Percentiles rank a stretch among this genome's conserved stretches.
These are phyloP conservation scores for Hiodon tergisus DNA, from an alignment of 2,113 vertebrate species.

Conservation along the genomic window DNA sequence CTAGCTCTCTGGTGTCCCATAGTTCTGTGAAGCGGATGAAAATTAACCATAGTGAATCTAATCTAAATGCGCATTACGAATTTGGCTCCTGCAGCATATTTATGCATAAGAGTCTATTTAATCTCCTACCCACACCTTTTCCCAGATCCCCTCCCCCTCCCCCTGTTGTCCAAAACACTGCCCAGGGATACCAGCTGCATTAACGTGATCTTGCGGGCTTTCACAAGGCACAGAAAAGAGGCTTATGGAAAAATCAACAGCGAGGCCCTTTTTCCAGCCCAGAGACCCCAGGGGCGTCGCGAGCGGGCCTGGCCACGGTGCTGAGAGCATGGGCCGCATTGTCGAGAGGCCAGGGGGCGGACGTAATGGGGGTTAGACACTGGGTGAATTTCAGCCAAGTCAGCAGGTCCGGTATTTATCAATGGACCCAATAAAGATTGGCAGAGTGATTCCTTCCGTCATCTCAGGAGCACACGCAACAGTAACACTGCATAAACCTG, in stretches of 20 bases:
- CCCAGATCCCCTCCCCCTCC: background rate
- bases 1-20: too few species aligned
- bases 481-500: too few species aligned
- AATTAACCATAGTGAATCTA: too few species aligned
- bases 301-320: constrained; percentile 22
- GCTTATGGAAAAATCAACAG: constrained; percentile 42
- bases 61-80: too few species aligned
- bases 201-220: constrained; percentile 38
- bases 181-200: constrained; percentile 24
- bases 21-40: too few species aligned
- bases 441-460: background rate
- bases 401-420: constrained; percentile 34
- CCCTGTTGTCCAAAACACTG: constrained; percentile 7
- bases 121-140: too few species aligned
- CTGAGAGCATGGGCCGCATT: background rate
- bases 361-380: constrained; percentile 27
- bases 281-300: constrained; percentile 25
- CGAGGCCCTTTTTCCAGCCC: constrained; percentile 33
- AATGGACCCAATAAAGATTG: constrained; percentile 15
- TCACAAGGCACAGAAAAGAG: constrained; percentile 23
- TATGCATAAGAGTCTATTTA: too few species aligned
- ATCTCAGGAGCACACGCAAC: too few species aligned
- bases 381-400: constrained; percentile 28
- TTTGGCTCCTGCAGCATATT: too few species aligned
- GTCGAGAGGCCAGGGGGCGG: constrained; percentile 16